Evolutionary conservation across 2,797 vertebrate genomes (phyloP).

Genomic region (Gadopsis bispinosus): DNA sequence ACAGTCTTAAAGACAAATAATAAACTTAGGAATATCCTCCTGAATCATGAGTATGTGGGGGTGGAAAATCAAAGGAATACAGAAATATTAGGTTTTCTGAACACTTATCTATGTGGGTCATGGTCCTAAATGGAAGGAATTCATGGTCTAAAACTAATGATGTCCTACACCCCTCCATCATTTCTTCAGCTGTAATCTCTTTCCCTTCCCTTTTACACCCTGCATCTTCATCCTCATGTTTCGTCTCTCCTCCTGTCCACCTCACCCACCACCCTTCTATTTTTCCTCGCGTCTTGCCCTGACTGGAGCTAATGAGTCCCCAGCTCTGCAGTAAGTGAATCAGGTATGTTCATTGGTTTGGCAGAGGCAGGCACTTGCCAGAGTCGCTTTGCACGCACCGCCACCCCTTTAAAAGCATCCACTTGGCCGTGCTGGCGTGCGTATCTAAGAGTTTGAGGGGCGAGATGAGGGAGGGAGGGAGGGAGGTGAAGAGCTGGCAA

Average conservation of each 20-base stretch:
- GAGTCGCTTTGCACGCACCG: constrained; percentile 76
- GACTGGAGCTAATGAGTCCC: constrained; percentile 66
- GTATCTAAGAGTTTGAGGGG: constrained; percentile 65
- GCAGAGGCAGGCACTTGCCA: constrained; percentile 71
- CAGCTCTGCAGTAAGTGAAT: constrained; percentile 64
- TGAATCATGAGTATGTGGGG: constrained; percentile 5
- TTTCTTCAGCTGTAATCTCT: constrained; percentile 11
- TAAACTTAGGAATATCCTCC: not conserved
- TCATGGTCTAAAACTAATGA: not conserved
- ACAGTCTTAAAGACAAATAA: constrained; percentile 16
- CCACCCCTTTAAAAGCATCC: constrained; percentile 66
- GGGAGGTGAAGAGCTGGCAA: constrained; percentile 64
- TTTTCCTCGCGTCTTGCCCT: constrained; percentile 46
- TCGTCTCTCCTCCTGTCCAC: not conserved
- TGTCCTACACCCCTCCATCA: not conserved
- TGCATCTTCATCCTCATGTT: constrained; percentile 9
- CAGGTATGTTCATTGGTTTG: constrained; percentile 83
- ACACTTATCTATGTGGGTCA: constrained; percentile 9
- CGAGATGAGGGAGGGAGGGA: constrained; percentile 65
- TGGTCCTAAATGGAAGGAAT: constrained; percentile 15
- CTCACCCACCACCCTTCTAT: constrained; percentile 20
- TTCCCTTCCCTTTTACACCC: not conserved
- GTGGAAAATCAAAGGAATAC: constrained; percentile 24
- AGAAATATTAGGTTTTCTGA: constrained; percentile 12
- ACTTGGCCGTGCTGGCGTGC: constrained; percentile 67